Evolutionary conservation across 2,888 invertebrate genomes (phyloP).

Genomic region (Nymphalis polychloros): DNA sequence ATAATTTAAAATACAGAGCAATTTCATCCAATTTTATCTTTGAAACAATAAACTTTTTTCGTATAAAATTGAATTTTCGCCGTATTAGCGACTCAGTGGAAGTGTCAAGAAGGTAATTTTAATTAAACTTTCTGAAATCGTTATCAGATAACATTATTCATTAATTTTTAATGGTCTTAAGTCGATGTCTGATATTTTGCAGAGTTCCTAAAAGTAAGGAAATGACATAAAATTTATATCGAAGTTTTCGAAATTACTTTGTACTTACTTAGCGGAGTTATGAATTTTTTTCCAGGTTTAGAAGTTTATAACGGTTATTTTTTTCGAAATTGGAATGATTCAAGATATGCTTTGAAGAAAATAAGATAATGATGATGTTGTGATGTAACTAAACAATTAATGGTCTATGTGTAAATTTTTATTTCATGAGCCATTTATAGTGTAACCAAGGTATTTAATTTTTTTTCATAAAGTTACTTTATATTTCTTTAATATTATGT

Average conservation of each 20-base stretch:
- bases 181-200: constrained; percentile 75
- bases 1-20: constrained; percentile 22
- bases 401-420: background rate
- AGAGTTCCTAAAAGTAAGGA: constrained; percentile 70
- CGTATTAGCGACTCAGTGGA: constrained; percentile 70
- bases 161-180: constrained; percentile 78
- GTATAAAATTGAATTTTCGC: constrained; percentile 72
- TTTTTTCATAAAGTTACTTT: background rate
- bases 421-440: background rate
- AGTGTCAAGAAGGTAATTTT: constrained; percentile 69
- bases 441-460: background rate
- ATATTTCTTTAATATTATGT: background rate
- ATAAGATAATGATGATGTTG: background rate
- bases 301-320: constrained; percentile 71
- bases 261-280: constrained; percentile 71
- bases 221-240: constrained; percentile 78
- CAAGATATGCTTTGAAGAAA: background rate
- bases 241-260: constrained; percentile 75
- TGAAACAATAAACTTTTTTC: constrained; percentile 60
- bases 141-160: constrained; percentile 82
- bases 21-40: constrained; percentile 50
- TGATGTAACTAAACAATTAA: background rate
- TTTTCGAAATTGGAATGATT: constrained; percentile 40
- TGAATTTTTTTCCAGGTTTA: constrained; percentile 76
- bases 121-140: constrained; percentile 78